Percentiles rank a stretch among this genome's conserved stretches.
Conservation (phyloP, 1,140 invertebrate genomes). For the Arion vulgaris region DNA sequence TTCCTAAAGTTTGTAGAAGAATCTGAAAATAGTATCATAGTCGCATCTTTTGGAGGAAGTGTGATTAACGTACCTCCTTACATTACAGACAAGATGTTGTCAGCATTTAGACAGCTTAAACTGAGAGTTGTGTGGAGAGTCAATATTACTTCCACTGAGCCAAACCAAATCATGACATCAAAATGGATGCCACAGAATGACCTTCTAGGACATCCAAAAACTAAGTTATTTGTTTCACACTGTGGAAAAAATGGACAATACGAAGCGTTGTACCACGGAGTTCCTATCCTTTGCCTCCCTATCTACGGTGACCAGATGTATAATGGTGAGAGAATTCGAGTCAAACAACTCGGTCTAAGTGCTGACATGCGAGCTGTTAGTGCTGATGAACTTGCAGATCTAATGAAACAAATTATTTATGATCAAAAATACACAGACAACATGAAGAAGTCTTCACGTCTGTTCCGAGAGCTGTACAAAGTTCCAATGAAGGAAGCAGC, state of each 20-base stretch:
- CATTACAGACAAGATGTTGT: conserved; percentile 37
- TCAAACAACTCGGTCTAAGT: conserved; percentile 35
- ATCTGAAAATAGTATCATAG: conserved; percentile 37
- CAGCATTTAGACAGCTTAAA: conserved; percentile 27
- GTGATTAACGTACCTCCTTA: conserved; percentile 13
- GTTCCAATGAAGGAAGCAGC: background rate
- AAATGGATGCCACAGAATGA: conserved; percentile 46
- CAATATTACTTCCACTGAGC: conserved; percentile 4
- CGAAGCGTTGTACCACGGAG: conserved; percentile 55
- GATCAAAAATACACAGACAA: background rate
- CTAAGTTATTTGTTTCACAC: conserved; percentile 54
- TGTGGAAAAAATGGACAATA: conserved; percentile 56
- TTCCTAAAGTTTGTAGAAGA: conserved; percentile 37
- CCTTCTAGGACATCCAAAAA: conserved; percentile 35
- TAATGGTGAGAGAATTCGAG: conserved; percentile 41
- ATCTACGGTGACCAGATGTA: conserved; percentile 67
- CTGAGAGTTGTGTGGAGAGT: conserved; percentile 32
- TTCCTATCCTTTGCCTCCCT: conserved; percentile 78
- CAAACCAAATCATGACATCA: conserved; percentile 14
- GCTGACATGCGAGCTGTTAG: conserved; percentile 29
- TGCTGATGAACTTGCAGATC: conserved; percentile 28
- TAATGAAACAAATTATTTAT: conserved; percentile 37
- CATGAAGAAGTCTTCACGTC: conserved; percentile 1
- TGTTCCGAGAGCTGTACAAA: background rate
- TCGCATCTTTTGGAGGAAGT: conserved; percentile 49